Evolutionary conservation across 2,888 invertebrate genomes (phyloP), one percentile per base, ranked within the genome.

Genomic region (Rhaphigaster nebulosa): DNA sequence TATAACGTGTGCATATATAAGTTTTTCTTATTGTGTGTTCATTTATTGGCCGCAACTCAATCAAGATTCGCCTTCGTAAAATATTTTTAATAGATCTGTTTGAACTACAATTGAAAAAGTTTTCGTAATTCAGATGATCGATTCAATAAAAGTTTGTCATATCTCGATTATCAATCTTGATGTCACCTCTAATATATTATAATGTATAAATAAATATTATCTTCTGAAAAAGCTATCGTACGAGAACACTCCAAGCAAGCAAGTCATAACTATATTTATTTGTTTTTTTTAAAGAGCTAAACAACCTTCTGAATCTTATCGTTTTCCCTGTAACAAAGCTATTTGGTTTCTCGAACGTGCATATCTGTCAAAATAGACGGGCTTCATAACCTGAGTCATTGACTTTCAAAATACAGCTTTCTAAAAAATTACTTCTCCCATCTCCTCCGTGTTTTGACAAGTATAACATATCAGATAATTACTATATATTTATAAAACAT

Each of bases 301-400:
- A 18, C 60, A n/a, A n/a, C 60, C 60, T 29, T 65, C 15, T 29
- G 15, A 29, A 29, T 65, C 29, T 1, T 65, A 65, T 65, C 65
- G 15, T 34, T 29, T 65, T 29, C 29, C 15, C 18, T 65, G 29
- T 15, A 65, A 65, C 65, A 65, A 65, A 60, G 34, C 29, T 65
- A 29, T 29, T 65, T 34, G 29, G 18, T 65, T 65, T 65, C 15
- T 65, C 29, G 23, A 34, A 65, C 65, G 65, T 65, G 65, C 29
- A 65, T 65, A 65, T 29, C 65, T 34, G 65, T 65, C 65, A 65
- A 65, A 65, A 65, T 65, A 65, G 65, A 29, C 65, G 65, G 18
- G 65, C 65, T 29, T 65, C 65, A 65, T 65, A 18, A 18, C 6
- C 15, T 65, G 65, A 65, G 65, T 65, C 65, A 65, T 29, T 65